Evolutionary conservation across 2,888 invertebrate genomes (phyloP).

Genomic region (Eristalinus aeneus): DNA sequence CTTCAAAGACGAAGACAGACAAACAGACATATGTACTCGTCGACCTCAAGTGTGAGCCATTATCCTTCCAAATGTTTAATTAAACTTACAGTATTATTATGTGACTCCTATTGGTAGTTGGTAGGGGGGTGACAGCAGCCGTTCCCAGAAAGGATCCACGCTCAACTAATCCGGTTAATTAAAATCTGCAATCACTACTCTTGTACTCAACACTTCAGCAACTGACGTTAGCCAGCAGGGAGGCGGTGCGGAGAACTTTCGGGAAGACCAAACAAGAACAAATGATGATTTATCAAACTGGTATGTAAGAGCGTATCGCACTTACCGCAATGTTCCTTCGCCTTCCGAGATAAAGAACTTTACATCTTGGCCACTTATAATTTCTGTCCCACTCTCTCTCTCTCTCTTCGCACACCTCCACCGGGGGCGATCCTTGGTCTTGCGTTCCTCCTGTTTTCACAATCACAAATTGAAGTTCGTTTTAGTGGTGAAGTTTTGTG

Average conservation of each 20-base stretch:
- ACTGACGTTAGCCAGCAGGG: constrained; percentile 53
- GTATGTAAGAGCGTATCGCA: constrained; percentile 59
- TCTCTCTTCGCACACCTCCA: background rate
- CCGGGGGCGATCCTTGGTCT: background rate
- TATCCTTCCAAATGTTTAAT: constrained; percentile 44
- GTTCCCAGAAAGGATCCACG: constrained; percentile 25
- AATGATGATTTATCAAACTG: constrained; percentile 66
- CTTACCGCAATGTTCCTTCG: constrained; percentile 55
- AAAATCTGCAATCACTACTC: constrained; percentile 65
- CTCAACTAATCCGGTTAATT: constrained; percentile 67
- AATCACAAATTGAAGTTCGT: constrained; percentile 67
- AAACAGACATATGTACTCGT: background rate
- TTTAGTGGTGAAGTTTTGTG: constrained; percentile 63
- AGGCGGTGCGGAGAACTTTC: background rate
- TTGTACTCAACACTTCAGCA: constrained; percentile 49
- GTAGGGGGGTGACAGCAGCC: constrained; percentile 32
- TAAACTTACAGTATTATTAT: constrained; percentile 61
- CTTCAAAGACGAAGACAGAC: constrained; percentile 16
- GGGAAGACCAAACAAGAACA: constrained; percentile 32
- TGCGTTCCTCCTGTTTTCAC: constrained; percentile 20
- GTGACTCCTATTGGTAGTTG: constrained; percentile 48
- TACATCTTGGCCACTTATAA: constrained; percentile 53
- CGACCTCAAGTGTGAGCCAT: background rate
- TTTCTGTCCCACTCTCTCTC: background rate
- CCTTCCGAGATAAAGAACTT: constrained; percentile 35